Evolutionary conservation across 2,888 invertebrate genomes (phyloP), one percentile per base, ranked within the genome.

Genomic region (Pharmacophagus antenor): DNA sequence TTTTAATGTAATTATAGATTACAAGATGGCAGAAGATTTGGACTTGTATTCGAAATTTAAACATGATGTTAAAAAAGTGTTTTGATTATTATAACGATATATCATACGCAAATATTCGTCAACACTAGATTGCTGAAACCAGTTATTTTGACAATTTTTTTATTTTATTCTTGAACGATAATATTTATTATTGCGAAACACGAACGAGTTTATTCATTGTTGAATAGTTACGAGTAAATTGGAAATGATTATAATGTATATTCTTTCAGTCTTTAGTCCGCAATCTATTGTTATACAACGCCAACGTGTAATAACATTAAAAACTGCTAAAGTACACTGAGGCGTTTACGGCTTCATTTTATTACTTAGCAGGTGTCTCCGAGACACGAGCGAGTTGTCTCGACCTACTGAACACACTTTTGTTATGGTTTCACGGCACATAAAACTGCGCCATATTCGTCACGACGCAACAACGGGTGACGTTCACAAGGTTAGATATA

Each of bases 321-420:
- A 4, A 23, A 47, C 48, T 25, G 41, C 27, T 37, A 50, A 46
- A 52, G 57, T 50, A 54, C 57, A 52, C 17, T 27, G 7, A 46
- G 50, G 42, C 52, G 63, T 70, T 68, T 66, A 67, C 66, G 61
- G 67, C 58, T 54, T 62, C 65, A 63, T 69, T 79, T 78, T 73
- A 75, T 69, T 70, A 67, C 71, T 71, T 63, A 67, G 71, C 80
- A 78, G 77, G 77, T 81, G 79, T 74, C 71, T 69, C 61, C 53
- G 57, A 66, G 67, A 66, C 64, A 65, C 69, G 67, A 63, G 64
- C 63, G 58, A 61, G 57, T 47, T 54, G 42, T 64, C 63, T 44
- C 77, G 80, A 80, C 82, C 82, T 70, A 82, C 70, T 78, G 64
- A 77, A 66, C 65, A 65, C 65, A 65, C 72, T 76, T 74, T 72